phyloP scores from a whole-genome alignment of 2,888 invertebrate genomes.

The Caenorhabditis sp. region DNA sequence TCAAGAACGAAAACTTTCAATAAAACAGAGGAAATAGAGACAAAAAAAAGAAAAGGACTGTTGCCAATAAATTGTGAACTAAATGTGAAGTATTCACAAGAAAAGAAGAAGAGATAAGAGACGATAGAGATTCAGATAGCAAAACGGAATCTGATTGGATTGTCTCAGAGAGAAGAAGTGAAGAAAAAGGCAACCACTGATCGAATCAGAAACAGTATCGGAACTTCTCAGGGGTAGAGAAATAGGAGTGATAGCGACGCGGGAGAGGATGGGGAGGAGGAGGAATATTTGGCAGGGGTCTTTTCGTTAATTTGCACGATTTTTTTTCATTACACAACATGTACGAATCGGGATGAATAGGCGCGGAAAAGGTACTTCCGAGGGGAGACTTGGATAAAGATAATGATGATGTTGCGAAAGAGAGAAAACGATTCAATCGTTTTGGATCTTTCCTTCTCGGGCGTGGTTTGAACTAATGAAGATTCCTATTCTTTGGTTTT shows the following conservation, averaged over 20 bases:
- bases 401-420: slow-evolving; percentile 17
- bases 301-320: slow-evolving; percentile 49
- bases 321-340: slow-evolving; percentile 16
- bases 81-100: slow-evolving; percentile 24
- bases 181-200: slow-evolving; percentile 15
- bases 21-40: not conserved
- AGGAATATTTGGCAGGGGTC: slow-evolving; percentile 35
- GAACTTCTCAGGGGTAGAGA: slow-evolving; percentile 36
- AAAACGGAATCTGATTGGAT: slow-evolving; percentile 61
- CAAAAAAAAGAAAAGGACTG: not conserved
- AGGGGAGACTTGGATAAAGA: not conserved
- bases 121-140: slow-evolving; percentile 40
- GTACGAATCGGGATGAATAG: not conserved
- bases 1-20: slow-evolving; percentile 16
- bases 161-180: slow-evolving; percentile 17
- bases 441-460: slow-evolving; percentile 24
- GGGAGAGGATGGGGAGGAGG: not conserved
- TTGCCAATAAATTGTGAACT: slow-evolving; percentile 25
- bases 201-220: slow-evolving; percentile 57
- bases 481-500: too few relatives aligned
- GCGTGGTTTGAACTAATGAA: not conserved
- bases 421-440: slow-evolving; percentile 28
- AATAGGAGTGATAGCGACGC: slow-evolving; percentile 5
- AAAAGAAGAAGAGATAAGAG: not conserved
- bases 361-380: not conserved